phyloP scores from a whole-genome alignment of 2,888 invertebrate genomes.

The Phaonia tiefii region DNA sequence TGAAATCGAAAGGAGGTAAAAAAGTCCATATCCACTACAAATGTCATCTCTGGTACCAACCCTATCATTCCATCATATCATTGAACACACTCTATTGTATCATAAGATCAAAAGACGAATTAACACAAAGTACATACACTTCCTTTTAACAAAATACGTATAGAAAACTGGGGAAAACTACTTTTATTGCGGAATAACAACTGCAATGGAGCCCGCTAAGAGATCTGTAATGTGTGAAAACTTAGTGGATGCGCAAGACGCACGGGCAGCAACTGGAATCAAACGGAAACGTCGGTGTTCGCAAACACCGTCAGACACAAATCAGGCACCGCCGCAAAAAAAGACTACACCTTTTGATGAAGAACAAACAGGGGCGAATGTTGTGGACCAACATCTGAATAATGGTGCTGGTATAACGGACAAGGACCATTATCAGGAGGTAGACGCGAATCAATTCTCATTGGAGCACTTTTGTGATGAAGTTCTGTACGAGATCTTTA shows the following conservation, averaged over 20 bases:
- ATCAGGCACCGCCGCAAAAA: slow-evolving; percentile 63
- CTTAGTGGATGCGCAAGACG: background rate
- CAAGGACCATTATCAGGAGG: slow-evolving; percentile 53
- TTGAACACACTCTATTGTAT: too few species aligned
- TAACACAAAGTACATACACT: slow-evolving; percentile 56
- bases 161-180: background rate
- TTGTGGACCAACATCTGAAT: slow-evolving; percentile 19
- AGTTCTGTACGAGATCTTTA: slow-evolving; percentile 78
- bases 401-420: slow-evolving; percentile 29
- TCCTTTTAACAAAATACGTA: slow-evolving; percentile 6
- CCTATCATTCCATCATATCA: too few species aligned
- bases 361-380: slow-evolving; percentile 35
- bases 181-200: background rate
- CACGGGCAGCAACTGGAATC: slow-evolving; percentile 13
- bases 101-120: slow-evolving; percentile 18
- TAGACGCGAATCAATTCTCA: slow-evolving; percentile 62
- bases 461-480: slow-evolving; percentile 78
- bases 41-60: too few species aligned
- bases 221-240: slow-evolving; percentile 7
- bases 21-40: too few species aligned
- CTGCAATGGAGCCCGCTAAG: slow-evolving; percentile 41
- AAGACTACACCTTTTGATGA: slow-evolving; percentile 31
- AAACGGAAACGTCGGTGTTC: slow-evolving; percentile 73
- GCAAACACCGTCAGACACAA: slow-evolving; percentile 43
- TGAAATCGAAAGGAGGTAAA: too few species aligned